Evolutionary conservation across 1,140 invertebrate species (phyloP), one percentile per base, ranked within the genome.

Genomic region (Sycophila sp.): DNA sequence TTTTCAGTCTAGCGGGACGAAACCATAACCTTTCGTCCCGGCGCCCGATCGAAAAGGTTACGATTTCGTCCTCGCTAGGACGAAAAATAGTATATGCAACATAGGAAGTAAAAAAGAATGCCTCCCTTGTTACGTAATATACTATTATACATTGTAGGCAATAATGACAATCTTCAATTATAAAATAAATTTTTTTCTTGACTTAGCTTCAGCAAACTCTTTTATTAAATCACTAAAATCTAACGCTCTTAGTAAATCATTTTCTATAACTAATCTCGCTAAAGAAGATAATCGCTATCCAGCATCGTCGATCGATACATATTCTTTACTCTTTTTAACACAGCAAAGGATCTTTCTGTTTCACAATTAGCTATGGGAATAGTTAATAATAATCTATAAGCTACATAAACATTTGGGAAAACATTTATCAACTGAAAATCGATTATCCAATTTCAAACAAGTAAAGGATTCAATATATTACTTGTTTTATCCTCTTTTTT

Each of bases 311-410:
- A 58, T 34, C 55, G 17, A 24, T 34, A 58, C 32, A 58, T 34
- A 58, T 58, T 58, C 36, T 58, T 58, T 7, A 58, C 17, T 34
- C 28, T 34, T 58, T n/a, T n/a, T n/a, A n/a, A n/a, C n/a, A n/a
- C n/a, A n/a, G n/a, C n/a, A n/a, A n/a, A n/a, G n/a, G n/a, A 72
- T 40, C 64, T 40, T 53, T 72, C 70, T 19, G 55, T 24, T 67
- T 71, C 55, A 36, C 70, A 72, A 53, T 72, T 72, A 2, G 63
- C 51, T 38, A 72, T 53, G 13, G 63, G 63, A 15, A 72, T 65
- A n/a, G 63, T 63, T 22, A 66, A 19, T 32, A 66, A 53, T 28
- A 72, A 13, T 58, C 63, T 42, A 26, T 59, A 63, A 5, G 56
- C 42, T 51, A 72, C 53, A 32, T 53, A 66, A 19, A 55, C 26